A percentile compares a stretch with the other conserved stretches of the same genome.
phyloP scores from a whole-genome alignment of 2,888 invertebrate species.

The Pollenia amentaria region DNA sequence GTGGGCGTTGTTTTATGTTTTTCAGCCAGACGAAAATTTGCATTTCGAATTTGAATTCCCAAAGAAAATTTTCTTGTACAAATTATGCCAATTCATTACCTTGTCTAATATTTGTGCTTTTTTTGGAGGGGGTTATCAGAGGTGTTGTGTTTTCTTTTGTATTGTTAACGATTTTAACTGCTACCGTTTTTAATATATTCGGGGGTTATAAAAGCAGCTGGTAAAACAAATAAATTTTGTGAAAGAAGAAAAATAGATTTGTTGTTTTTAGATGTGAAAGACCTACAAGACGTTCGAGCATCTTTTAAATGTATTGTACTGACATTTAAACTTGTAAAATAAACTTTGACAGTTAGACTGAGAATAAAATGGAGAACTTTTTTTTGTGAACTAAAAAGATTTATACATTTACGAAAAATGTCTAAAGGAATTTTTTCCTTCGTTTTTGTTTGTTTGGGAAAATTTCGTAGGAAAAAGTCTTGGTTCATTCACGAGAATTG shows the following conservation, averaged over 20 bases:
- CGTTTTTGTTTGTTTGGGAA: too few relatives aligned
- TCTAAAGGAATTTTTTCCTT: too few relatives aligned
- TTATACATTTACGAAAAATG: too few relatives aligned
- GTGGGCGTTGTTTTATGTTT: slow-evolving; percentile 24
- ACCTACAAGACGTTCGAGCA: too few relatives aligned
- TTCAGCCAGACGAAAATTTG: slow-evolving; percentile 51
- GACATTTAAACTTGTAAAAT: too few relatives aligned
- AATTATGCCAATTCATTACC: slow-evolving; percentile 69
- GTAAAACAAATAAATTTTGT: neutral
- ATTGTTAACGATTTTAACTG: slow-evolving; percentile 6
- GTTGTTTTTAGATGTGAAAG: too few relatives aligned
- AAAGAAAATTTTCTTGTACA: slow-evolving; percentile 38
- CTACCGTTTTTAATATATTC: neutral
- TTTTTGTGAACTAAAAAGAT: too few relatives aligned
- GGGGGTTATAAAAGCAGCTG: slow-evolving; percentile 2
- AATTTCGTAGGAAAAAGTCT: too few relatives aligned
- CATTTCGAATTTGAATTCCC: slow-evolving; percentile 36
- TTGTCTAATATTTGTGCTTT: slow-evolving; percentile 32
- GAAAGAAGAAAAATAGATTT: neutral
- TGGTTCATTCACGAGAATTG: too few relatives aligned
- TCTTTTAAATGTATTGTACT: too few relatives aligned
- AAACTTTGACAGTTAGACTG: too few relatives aligned
- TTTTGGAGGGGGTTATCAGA: neutral
- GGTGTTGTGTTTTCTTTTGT: slow-evolving; percentile 5
- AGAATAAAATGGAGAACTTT: too few relatives aligned